These are phyloP conservation scores for Apteryx owenii DNA, from an alignment of 2,113 vertebrate genomes.

Conservation along the genomic window DNA sequence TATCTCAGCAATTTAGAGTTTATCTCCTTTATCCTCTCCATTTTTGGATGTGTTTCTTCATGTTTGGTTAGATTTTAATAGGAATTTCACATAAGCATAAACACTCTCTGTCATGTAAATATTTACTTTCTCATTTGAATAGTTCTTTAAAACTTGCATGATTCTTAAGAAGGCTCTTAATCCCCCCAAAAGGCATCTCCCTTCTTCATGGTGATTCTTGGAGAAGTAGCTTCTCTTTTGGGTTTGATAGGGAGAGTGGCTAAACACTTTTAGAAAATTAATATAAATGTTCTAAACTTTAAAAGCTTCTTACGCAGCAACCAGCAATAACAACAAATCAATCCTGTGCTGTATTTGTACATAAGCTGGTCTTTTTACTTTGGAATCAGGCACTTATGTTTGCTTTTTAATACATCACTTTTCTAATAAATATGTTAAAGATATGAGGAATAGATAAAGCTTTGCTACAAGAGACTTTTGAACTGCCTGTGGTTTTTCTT, in stretches of 20 bases:
- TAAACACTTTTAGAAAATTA: neutral
- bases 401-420: neutral
- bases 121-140: neutral
- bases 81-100: neutral
- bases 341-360: neutral
- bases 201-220: neutral
- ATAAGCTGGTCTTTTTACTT: neutral
- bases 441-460: neutral
- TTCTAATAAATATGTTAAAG: neutral
- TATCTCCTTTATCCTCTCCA: neutral
- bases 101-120: neutral
- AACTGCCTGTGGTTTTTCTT: neutral
- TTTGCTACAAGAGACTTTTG: neutral
- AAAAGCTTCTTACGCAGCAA: neutral
- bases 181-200: neutral
- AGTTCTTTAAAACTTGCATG: neutral
- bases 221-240: slow-evolving; percentile 11
- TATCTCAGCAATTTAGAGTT: neutral
- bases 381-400: neutral
- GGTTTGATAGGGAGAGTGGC: neutral
- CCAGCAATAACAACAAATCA: neutral
- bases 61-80: neutral
- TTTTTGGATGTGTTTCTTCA: neutral
- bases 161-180: neutral
- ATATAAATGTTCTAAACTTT: neutral